A percentile compares a stretch with the other conserved stretches of the same genome.
Conservation (phyloP, 1,140 invertebrate genomes). For the Bombus affinis region DNA sequence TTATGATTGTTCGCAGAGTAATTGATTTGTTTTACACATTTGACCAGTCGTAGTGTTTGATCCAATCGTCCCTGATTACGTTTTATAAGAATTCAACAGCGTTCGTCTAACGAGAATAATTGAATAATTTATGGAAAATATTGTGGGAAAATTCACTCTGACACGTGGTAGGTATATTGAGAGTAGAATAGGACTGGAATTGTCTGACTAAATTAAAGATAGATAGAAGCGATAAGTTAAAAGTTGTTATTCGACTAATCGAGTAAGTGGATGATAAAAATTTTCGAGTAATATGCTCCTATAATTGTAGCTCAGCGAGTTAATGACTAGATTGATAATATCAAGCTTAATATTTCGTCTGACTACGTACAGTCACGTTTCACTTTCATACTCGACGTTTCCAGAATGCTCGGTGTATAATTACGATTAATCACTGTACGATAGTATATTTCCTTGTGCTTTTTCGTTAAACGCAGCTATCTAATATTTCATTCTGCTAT, state of each 20-base stretch:
- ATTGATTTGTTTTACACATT: too few species aligned
- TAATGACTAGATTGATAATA: neutral
- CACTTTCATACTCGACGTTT: conserved; percentile 2
- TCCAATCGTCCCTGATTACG: accelerated
- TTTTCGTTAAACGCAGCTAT: neutral
- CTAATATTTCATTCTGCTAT: neutral
- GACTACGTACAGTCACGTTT: conserved; percentile 5
- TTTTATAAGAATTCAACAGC: neutral
- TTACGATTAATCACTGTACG: neutral
- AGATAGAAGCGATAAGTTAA: neutral
- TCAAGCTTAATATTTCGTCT: neutral
- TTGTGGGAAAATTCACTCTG: neutral
- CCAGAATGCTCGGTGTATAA: neutral
- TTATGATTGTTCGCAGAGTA: too few species aligned
- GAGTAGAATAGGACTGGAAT: neutral
- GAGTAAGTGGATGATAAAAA: neutral
- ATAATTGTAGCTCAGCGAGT: neutral
- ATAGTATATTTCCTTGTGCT: neutral
- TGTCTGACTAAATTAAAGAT: neutral
- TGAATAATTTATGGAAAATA: neutral
- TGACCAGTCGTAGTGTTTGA: too few species aligned
- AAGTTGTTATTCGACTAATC: neutral
- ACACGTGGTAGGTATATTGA: neutral
- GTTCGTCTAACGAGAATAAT: neutral
- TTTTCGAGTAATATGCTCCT: neutral